phyloP scores from a whole-genome alignment of 2,888 invertebrate genomes.

The Hyposoter didymator region DNA sequence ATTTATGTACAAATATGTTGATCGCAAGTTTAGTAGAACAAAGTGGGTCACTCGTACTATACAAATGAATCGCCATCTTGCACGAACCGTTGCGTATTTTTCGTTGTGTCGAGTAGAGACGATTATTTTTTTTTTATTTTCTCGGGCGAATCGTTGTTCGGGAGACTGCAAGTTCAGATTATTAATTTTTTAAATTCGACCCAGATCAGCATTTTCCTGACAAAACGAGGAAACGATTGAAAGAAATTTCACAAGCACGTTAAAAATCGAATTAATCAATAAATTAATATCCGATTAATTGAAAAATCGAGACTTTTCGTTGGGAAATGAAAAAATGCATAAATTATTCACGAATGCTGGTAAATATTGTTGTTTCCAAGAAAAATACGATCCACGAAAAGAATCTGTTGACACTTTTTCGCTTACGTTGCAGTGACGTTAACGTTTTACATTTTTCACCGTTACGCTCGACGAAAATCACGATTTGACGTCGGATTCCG shows the following conservation, averaged over 20 bases:
- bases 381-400: neutral
- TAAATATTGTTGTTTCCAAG: neutral
- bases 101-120: neutral
- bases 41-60: slow-evolving; percentile 48
- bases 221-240: no score
- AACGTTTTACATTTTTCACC: slow-evolving; percentile 23
- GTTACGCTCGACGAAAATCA: slow-evolving; percentile 1
- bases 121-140: neutral
- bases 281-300: no score
- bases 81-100: neutral
- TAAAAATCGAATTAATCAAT: no score
- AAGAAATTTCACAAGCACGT: no score
- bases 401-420: neutral
- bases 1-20: slow-evolving; percentile 3
- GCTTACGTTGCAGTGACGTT: slow-evolving; percentile 21
- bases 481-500: slow-evolving; percentile 1
- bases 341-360: neutral
- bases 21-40: slow-evolving; percentile 17
- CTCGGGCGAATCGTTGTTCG: neutral
- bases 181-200: neutral
- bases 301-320: no score
- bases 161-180: neutral
- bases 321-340: no score
- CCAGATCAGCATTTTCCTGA: no score
- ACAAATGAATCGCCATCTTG: slow-evolving; percentile 1